Evolutionary conservation across 2,888 invertebrate species (phyloP), one percentile per base, ranked within the genome.

Genomic region (Agonopterix arenella): DNA sequence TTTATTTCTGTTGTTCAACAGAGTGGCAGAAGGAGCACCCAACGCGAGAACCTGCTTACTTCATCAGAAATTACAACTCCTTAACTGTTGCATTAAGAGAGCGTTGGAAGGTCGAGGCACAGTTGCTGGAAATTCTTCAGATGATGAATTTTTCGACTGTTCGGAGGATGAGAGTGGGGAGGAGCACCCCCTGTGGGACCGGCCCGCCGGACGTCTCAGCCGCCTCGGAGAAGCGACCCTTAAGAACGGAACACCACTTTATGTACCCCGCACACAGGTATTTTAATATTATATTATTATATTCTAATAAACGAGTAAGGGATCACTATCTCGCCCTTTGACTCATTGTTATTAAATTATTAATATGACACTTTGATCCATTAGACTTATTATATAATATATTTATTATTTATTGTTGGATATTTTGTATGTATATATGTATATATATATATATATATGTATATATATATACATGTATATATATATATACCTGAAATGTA

Each of bases 41-140:
- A 97, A 98, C 77, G 93, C 95, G 43, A 93, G 96, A 52, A 95
- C 96, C 7, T 97, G 98, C 74, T 90, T 98, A 44, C 90, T 99
- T 10, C 96, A 98, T 81, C 98, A 99, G 83, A 99, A 99, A 76
- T 90, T 99, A 43, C 98, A 97, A 86, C 92, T 96, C 89, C 80
- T 96, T 41, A 96, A 95, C 69, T 93, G 94, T 68, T 96, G 95
- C 76, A 93, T 95, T 59, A 91, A 91, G 54, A 90, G 93, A 79
- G 64, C 89, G 82, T 42, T 60, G 18, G 82, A 79, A 41, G 92
- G 92, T 59, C 77, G 80, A 50, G 73, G 70, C 1, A 76, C 70
- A 11, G 46, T 59, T 7, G 74, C 75, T 36, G 73, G 70, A 8
- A 75, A 80, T 60, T 79, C 83, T 28, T 80, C 82, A 0, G 90